Evolutionary conservation across 2,888 invertebrate genomes (phyloP).

Genomic region (Morpho deidamia): DNA sequence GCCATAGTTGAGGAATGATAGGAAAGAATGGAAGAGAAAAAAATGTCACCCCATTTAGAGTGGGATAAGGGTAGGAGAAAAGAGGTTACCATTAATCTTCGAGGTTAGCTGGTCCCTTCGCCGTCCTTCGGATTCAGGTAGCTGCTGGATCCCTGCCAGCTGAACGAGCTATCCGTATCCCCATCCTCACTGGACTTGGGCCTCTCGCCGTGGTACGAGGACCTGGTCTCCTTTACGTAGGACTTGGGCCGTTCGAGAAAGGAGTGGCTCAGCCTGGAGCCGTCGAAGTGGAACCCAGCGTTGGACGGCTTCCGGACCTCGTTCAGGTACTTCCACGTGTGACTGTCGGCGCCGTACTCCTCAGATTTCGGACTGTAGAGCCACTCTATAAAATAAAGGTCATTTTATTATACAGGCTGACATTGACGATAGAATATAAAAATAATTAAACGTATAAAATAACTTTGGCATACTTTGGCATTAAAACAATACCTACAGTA

Average conservation of each 20-base stretch:
- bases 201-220: constrained; percentile 37
- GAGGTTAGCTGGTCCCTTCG: background rate
- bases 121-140: constrained; percentile 30
- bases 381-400: constrained; percentile 53
- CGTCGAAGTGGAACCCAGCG: constrained; percentile 61
- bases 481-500: no score
- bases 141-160: constrained; percentile 60
- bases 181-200: constrained; percentile 46
- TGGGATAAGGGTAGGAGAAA: no score
- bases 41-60: no score
- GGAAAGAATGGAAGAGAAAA: no score
- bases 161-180: constrained; percentile 68
- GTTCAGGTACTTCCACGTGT: constrained; percentile 68
- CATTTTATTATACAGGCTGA: background rate
- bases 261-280: constrained; percentile 48
- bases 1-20: no score
- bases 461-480: no score
- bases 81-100: background rate
- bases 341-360: constrained; percentile 47
- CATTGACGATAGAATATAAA: no score
- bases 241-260: constrained; percentile 41
- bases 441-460: no score
- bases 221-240: constrained; percentile 34
- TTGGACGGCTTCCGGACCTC: constrained; percentile 69
- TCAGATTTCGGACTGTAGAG: constrained; percentile 57